These are phyloP conservation scores for Megalops cyprinoides DNA, from an alignment of 2,797 vertebrate genomes.

Conservation along the genomic window DNA sequence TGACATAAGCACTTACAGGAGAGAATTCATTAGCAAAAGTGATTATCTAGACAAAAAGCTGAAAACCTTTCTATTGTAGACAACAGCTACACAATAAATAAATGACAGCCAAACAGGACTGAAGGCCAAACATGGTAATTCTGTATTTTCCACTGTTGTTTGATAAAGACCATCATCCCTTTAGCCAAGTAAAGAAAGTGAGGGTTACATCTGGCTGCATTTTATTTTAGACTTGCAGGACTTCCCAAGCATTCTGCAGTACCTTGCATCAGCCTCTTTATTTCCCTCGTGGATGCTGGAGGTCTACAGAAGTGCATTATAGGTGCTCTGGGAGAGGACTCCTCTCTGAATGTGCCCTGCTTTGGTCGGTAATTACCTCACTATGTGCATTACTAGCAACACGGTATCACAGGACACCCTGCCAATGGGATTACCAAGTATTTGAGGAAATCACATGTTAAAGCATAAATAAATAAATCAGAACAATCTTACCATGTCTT, in stretches of 20 bases:
- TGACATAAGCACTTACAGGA: no score
- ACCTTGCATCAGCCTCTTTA: constrained; percentile 59
- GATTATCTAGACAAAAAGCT: background rate
- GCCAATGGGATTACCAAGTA: background rate
- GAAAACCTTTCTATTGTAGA: background rate
- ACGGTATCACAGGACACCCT: constrained; percentile 34
- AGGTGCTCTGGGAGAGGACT: constrained; percentile 72
- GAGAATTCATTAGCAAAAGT: no score
- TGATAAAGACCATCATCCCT: no score
- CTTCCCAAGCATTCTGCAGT: constrained; percentile 53
- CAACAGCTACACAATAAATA: background rate
- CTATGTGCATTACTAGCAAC: constrained; percentile 54
- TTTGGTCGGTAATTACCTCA: constrained; percentile 57
- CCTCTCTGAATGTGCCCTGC: constrained; percentile 45
- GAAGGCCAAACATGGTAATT: constrained; percentile 21
- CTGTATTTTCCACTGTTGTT: no score
- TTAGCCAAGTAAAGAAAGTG: constrained; percentile 35
- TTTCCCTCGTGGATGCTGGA: constrained; percentile 54
- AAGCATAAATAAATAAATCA: background rate
- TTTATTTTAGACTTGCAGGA: constrained; percentile 48
- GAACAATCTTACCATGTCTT: no score
- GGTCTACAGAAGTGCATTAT: constrained; percentile 58
- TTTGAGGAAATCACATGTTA: background rate
- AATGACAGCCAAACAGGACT: no score
- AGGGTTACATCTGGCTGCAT: constrained; percentile 54